Conservation (phyloP, 1,140 invertebrate genomes). For the Brachionus calyciflorus region DNA sequence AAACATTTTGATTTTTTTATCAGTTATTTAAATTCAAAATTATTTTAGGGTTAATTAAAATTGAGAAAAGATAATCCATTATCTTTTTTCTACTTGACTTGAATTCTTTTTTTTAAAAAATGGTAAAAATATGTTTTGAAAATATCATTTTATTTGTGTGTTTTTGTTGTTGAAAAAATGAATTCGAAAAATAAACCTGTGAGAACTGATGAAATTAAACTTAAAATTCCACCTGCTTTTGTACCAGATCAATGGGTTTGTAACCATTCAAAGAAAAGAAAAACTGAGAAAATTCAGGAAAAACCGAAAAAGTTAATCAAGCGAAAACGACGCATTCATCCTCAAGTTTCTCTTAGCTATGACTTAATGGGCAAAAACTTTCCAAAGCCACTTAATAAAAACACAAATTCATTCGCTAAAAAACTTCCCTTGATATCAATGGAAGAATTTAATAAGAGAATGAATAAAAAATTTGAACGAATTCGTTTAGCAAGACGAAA, state of each 20-base stretch:
- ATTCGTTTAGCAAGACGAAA: not conserved
- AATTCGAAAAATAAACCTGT: conserved; percentile 9
- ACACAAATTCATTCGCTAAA: not conserved
- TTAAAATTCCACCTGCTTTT: conserved; percentile 24
- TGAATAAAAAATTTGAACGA: not conserved
- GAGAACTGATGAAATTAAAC: not conserved
- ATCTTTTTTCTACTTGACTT: too few species aligned
- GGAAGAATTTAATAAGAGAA: conserved; percentile 7
- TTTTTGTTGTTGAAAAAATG: not conserved
- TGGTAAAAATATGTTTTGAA: too few species aligned
- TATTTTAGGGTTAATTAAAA: not conserved
- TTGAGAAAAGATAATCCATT: too few species aligned
- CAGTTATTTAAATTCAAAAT: not conserved
- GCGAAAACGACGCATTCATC: too few species aligned
- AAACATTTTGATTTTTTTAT: not conserved
- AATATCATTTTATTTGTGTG: not conserved
- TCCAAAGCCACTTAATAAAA: too few species aligned
- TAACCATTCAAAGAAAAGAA: not conserved
- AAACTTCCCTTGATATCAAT: not conserved
- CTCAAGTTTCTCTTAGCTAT: too few species aligned
- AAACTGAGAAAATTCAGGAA: not conserved
- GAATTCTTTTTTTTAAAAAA: too few species aligned
- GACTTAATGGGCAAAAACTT: too few species aligned
- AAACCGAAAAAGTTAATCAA: too few species aligned
- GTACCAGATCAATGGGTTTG: conserved; percentile 18